phyloP scores from a whole-genome alignment of 1,140 invertebrate species.

The Danaus plexippus region DNA sequence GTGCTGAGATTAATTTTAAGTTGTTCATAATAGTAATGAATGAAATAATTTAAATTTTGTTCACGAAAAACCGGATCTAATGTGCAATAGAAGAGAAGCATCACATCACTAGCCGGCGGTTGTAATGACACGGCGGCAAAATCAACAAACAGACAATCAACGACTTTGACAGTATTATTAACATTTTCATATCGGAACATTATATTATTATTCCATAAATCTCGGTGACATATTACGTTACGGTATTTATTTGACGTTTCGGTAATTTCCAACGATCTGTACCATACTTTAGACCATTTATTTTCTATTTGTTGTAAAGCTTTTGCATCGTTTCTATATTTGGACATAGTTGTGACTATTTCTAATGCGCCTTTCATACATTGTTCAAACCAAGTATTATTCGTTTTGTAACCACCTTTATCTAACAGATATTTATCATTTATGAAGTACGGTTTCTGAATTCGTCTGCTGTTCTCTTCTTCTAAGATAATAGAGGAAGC shows the following conservation, averaged over 20 bases:
- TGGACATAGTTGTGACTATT: constrained; percentile 42
- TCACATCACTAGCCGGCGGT: constrained; percentile 74
- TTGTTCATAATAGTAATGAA: constrained; percentile 68
- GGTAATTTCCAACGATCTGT: constrained; percentile 32
- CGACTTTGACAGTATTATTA: constrained; percentile 30
- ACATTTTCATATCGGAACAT: constrained; percentile 72
- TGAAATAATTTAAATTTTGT: constrained; percentile 52
- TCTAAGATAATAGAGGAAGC: constrained; percentile 53
- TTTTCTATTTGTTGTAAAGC: constrained; percentile 32
- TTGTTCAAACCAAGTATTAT: constrained; percentile 43
- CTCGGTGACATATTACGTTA: constrained; percentile 75
- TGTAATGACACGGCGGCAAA: constrained; percentile 73
- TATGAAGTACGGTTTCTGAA: constrained; percentile 30
- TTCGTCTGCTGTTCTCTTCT: constrained; percentile 34
- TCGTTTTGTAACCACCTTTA: constrained; percentile 35
- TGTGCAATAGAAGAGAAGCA: constrained; percentile 54
- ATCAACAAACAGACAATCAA: constrained; percentile 73
- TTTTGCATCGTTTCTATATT: constrained; percentile 30
- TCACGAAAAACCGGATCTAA: constrained; percentile 48
- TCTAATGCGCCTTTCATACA: constrained; percentile 47
- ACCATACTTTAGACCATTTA: constrained; percentile 45
- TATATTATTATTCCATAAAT: constrained; percentile 77
- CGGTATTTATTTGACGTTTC: constrained; percentile 31
- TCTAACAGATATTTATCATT: constrained; percentile 39
- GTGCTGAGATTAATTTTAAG: constrained; percentile 50